Evolutionary conservation across 2,113 vertebrate species (phyloP).

Genomic region (Piliocolobus tephrosceles): DNA sequence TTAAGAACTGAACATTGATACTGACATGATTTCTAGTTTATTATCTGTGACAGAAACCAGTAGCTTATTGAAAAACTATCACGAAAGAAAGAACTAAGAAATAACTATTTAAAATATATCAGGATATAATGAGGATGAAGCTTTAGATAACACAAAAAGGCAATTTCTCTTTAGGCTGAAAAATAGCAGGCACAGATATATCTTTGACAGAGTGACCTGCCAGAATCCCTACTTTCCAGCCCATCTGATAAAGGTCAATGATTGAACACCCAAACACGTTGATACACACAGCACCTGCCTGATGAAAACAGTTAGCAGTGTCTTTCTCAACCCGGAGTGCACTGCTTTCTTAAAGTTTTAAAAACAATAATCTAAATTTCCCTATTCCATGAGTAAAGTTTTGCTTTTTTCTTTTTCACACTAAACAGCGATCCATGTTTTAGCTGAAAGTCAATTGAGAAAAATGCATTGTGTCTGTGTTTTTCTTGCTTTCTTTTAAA

Average conservation of each 20-base stretch:
- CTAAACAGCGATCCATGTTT: neutral
- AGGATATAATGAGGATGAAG: slow-evolving; percentile 39
- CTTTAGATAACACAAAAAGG: slow-evolving; percentile 34
- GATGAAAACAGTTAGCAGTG: neutral
- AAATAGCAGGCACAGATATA: slow-evolving; percentile 65
- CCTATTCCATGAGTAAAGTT: neutral
- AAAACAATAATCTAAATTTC: neutral
- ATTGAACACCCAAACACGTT: slow-evolving; percentile 58
- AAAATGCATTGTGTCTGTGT: neutral
- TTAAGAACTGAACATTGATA: neutral
- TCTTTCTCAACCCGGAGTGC: slow-evolving; percentile 28
- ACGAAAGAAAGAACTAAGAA: slow-evolving; percentile 23
- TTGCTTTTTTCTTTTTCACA: neutral
- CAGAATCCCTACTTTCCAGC: slow-evolving; percentile 59
- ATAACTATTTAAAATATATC: slow-evolving; percentile 16
- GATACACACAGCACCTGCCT: slow-evolving; percentile 65
- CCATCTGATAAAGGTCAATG: slow-evolving; percentile 86
- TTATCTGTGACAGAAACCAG: slow-evolving; percentile 5
- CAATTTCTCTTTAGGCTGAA: slow-evolving; percentile 60
- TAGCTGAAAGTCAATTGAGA: slow-evolving; percentile 21
- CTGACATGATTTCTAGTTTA: slow-evolving; percentile 18
- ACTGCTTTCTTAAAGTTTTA: neutral
- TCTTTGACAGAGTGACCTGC: slow-evolving; percentile 78
- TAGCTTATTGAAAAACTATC: slow-evolving; percentile 55
- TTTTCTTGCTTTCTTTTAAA: slow-evolving; percentile 33